Evolutionary conservation across 2,797 vertebrate genomes (phyloP), one percentile per base, ranked within the genome.

Genomic region (Labeo calbasu): DNA sequence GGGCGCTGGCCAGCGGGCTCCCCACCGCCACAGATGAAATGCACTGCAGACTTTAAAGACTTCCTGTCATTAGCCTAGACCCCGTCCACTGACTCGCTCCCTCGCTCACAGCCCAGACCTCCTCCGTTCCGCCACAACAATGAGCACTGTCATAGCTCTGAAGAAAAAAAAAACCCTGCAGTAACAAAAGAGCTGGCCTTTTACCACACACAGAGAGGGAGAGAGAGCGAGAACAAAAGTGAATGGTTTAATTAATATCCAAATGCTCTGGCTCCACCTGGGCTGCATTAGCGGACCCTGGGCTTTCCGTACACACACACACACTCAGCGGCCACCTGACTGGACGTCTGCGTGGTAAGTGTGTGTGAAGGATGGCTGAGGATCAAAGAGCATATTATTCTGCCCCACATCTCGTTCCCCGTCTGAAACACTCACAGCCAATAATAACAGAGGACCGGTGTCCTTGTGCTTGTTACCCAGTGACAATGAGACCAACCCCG

Each of bases 51-150:
- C 97, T 98, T 99, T 98, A 99, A 99, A 99, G 97, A 98, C 97
- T 98, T 99, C 97, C 97, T 97, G 96, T 97, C 97, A 98, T 98
- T 99, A 98, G 96, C 93, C 92, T 93, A 94, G 96, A 97, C 97
- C 96, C 96, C 94, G 95, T 96, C 95, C 96, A 96, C 94, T 96
- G 88, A 83, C 66, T 86, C 65, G 40, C 83, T 70, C 53, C 25
- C 79, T 81, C 63, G 61, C 63, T 84, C 65, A 50, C 95, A 94
- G 93, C 95, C 94, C 93, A 95, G 95, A 96, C 95, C 95, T 94
- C 96, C 96, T 95, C 95, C 95, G 94, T 93, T 94, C 91, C 87
- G 19, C 48, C 89, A 92, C 91, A 95, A 96, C 95, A 96, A 96
- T 96, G 93, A 94, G 92, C 93, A 96, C 95, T 95, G 95, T 96